A percentile compares a stretch with the other conserved stretches of the same genome.
Evolutionary conservation across 2,797 vertebrate species (phyloP).

Genomic region (Novumbra hubbsi): DNA sequence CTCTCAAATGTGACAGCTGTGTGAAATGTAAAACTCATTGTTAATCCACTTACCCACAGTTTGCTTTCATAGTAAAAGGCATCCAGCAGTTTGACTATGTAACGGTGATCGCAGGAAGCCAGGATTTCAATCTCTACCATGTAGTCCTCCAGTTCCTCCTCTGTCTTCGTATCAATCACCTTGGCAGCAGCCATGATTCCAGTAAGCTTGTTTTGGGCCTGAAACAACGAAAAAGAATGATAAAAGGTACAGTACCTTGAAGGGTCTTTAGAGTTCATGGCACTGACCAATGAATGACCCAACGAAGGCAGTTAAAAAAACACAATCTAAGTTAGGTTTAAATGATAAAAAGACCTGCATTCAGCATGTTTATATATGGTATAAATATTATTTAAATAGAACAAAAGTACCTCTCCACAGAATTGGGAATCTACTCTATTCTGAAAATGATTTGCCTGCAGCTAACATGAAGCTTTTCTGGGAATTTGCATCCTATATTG

Average conservation of each 20-base stretch:
- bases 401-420: too few relatives aligned
- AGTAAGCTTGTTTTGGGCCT: constrained; percentile 98
- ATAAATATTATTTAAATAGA: too few relatives aligned
- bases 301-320: too few relatives aligned
- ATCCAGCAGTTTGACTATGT: constrained; percentile 97
- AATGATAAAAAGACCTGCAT: too few relatives aligned
- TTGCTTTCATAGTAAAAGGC: constrained; percentile 97
- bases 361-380: too few relatives aligned
- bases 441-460: too few relatives aligned
- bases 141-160: constrained; percentile 98
- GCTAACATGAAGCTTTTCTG: too few relatives aligned
- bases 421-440: too few relatives aligned
- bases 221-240: constrained; percentile 36
- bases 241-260: constrained; percentile 11
- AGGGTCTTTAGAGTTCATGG: too few relatives aligned
- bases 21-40: constrained; percentile 13
- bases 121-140: constrained; percentile 99
- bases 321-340: too few relatives aligned
- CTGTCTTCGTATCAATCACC: constrained; percentile 98
- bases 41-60: constrained; percentile 86
- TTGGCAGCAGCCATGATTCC: constrained; percentile 94
- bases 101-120: constrained; percentile 92
- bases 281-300: too few relatives aligned
- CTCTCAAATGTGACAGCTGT: neutral
- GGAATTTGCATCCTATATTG: too few relatives aligned